Conservation (phyloP, 1,140 invertebrate genomes). For the Phenacoccus solenopsis region DNA sequence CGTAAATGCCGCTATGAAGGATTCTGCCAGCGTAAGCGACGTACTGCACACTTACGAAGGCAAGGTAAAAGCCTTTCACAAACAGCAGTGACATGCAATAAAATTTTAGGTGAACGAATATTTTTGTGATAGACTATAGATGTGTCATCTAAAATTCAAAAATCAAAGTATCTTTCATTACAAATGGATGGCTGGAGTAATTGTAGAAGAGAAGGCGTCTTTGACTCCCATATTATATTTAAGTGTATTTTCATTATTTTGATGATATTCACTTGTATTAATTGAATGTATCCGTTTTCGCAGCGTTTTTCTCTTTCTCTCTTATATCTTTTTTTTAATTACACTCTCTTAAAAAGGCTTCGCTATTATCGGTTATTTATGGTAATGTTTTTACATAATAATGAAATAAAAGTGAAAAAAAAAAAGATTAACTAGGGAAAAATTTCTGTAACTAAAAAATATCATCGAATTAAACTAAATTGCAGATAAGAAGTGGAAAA, state of each 20-base stretch:
- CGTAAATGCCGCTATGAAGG: background rate
- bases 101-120: too few relatives aligned
- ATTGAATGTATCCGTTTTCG: conserved; percentile 1
- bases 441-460: conserved; percentile 3
- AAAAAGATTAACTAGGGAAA: conserved; percentile 2
- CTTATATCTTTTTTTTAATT: conserved; percentile 1
- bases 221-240: too few relatives aligned
- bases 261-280: too few relatives aligned
- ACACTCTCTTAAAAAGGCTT: background rate
- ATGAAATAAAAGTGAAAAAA: conserved; percentile 3
- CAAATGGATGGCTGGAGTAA: too few relatives aligned
- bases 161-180: too few relatives aligned
- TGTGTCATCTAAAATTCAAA: too few relatives aligned
- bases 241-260: too few relatives aligned
- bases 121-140: too few relatives aligned
- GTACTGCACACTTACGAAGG: background rate
- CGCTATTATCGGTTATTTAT: background rate
- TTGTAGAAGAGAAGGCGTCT: too few relatives aligned
- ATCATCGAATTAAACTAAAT: conserved; percentile 1
- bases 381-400: conserved; percentile 3
- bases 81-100: too few relatives aligned
- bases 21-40: background rate
- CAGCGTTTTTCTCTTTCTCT: too few relatives aligned
- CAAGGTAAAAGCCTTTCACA: background rate
- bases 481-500: background rate